A percentile compares a stretch with the other conserved stretches of the same genome.
These are phyloP conservation scores for Parazoanthus atlanticus DNA, from an alignment of 92 coral and sea anemone genomes.

Conservation along the genomic window DNA sequence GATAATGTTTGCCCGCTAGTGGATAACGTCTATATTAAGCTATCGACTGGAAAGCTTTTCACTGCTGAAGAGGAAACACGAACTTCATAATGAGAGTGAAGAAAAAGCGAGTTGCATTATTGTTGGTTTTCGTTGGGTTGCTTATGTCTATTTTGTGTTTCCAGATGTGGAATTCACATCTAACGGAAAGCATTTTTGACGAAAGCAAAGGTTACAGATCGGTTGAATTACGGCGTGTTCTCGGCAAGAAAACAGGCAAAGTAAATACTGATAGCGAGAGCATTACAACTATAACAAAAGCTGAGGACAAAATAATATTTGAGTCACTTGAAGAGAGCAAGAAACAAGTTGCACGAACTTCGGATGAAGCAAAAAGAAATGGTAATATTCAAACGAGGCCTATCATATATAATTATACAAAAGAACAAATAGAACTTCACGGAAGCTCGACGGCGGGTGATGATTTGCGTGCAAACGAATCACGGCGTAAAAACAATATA, in stretches of 20 bases:
- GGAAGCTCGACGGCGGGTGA: no score
- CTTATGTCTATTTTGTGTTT: neutral
- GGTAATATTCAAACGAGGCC: neutral
- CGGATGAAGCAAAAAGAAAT: neutral
- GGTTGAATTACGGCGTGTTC: neutral
- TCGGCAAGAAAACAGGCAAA: neutral
- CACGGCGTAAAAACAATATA: neutral
- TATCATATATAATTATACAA: neutral
- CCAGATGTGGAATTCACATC: constrained; percentile 14
- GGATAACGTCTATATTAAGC: neutral
- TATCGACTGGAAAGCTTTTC: neutral
- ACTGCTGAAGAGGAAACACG: neutral
- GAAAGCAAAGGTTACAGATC: neutral
- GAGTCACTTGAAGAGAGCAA: constrained; percentile 15
- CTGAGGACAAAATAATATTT: neutral
- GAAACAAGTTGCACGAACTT: neutral
- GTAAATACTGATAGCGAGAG: neutral
- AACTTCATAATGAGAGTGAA: constrained; percentile 6
- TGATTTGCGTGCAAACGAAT: neutral
- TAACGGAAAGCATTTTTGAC: neutral
- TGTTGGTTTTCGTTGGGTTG: constrained; percentile 8
- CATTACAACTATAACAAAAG: neutral
- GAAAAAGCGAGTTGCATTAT: constrained; percentile 5
- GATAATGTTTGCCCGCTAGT: neutral
- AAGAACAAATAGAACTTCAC: neutral